Conservation (phyloP, 2,888 invertebrate genomes). For the Andrena chrysosceles region DNA sequence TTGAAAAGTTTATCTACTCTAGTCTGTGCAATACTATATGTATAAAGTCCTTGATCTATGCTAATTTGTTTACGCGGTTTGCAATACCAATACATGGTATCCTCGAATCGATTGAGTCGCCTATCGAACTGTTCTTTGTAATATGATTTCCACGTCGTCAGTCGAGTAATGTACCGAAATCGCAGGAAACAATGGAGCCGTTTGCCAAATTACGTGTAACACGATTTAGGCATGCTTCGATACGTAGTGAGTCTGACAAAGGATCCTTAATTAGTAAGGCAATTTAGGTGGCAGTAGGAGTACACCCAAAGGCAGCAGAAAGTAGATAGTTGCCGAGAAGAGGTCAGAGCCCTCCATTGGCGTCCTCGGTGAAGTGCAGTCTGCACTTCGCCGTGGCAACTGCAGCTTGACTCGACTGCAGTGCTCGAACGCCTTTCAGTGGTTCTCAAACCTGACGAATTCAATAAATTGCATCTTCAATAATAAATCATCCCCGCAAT, state of each 20-base stretch:
- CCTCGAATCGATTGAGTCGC: neutral
- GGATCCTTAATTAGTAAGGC: conserved; percentile 63
- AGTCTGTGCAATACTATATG: neutral
- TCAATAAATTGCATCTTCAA: neutral
- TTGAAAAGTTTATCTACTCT: neutral
- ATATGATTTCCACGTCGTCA: neutral
- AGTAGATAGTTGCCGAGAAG: conserved; percentile 70
- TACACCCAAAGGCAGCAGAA: conserved; percentile 67
- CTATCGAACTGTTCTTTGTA: conserved; percentile 13
- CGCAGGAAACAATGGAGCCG: conserved; percentile 15
- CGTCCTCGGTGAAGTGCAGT: conserved; percentile 74
- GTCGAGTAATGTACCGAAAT: conserved; percentile 18
- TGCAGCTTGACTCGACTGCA: conserved; percentile 74
- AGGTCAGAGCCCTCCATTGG: conserved; percentile 80
- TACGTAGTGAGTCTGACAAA: conserved; percentile 38
- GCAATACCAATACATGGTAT: neutral
- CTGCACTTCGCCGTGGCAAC: conserved; percentile 75
- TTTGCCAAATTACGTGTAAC: conserved; percentile 14
- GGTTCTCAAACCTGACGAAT: conserved; percentile 68
- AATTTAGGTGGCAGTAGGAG: conserved; percentile 63
- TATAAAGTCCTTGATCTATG: neutral
- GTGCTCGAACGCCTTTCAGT: conserved; percentile 72
- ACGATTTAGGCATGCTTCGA: conserved; percentile 8
- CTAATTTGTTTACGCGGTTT: neutral
- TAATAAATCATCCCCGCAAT: neutral